A percentile compares a stretch with the other conserved stretches of the same genome.
phyloP scores from a whole-genome alignment of 2,888 invertebrate genomes.

The Sinohyriopsis cumingii region DNA sequence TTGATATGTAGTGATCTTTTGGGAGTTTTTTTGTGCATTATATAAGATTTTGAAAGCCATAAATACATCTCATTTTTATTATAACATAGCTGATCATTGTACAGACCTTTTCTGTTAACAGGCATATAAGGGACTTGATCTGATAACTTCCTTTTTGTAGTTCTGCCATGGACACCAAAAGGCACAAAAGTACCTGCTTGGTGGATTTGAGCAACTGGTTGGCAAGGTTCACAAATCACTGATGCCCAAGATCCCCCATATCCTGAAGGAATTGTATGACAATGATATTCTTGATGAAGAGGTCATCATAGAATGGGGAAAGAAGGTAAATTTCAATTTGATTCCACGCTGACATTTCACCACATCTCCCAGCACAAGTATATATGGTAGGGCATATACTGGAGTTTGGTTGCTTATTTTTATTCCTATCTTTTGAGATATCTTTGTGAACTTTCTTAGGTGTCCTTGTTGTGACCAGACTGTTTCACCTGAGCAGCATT shows the following conservation, averaged over 20 bases:
- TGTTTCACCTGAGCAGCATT: no score
- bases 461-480: background rate
- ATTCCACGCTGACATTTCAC: background rate
- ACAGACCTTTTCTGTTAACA: no score
- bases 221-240: constrained; percentile 86
- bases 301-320: constrained; percentile 94
- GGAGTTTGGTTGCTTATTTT: background rate
- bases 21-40: no score
- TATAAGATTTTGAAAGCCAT: no score
- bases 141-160: constrained; percentile 45
- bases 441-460: background rate
- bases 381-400: background rate
- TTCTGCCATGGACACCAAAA: constrained; percentile 72
- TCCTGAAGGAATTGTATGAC: constrained; percentile 94
- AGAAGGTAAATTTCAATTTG: constrained; percentile 79
- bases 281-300: constrained; percentile 95
- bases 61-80: no score
- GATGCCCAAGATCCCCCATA: constrained; percentile 89
- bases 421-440: background rate
- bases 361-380: background rate
- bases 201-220: constrained; percentile 92
- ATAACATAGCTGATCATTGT: no score
- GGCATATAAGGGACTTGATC: no score
- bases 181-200: constrained; percentile 85
- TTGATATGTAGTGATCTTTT: no score